Base-by-base conservation (phyloP, 2,113 vertebrate species). In the Phaethornis superciliosus region DNA sequence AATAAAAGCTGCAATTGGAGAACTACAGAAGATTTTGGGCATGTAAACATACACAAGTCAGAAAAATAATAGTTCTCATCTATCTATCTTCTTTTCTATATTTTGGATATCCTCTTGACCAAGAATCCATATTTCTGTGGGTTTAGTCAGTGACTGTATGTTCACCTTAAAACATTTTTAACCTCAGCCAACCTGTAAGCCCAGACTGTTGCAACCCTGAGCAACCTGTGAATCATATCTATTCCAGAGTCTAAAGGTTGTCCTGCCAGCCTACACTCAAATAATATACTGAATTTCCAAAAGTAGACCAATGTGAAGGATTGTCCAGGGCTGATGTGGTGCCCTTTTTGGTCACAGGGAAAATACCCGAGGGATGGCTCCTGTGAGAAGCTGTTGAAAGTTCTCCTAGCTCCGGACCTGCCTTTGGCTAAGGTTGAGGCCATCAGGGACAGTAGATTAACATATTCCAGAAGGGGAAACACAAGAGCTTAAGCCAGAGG, bases 1-100 rank as follows among this genome's bases (percentile, higher is more conserved):
- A 90, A 86, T 94, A 95, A 86, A 93, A 87, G n/a, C 62, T 78
- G 49, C 59, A 89, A n/a, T 10, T 81, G 65, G 64, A 89, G 65
- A 88, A 58, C 27, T 54, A 74, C 42, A 70, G 46, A 90, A 79
- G 40, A 89, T 44, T 56, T 33, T 15, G 27, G 21, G 37, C 63
- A 85, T 62, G 55, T 69, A 95, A 89, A 85, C 59, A 91, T 18
- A 77, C 3, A 52, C 10, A 24, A 64, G 27, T 19, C 24, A 80
- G 33, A 85, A 91, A 85, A 70, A 76, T 52, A 74, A 69, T 30
- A 77, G 18, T 28, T 49, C 51, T 83, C 55, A 74, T 33, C 40
- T 60, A 72, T n/a, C 54, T 62, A 85, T 37, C 33, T 47, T 77
- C 15, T 51, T 71, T 54, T 67, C 59, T 22, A 9, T 58, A 58